A percentile compares a stretch with the other conserved stretches of the same genome.
Evolutionary conservation across 2,888 invertebrate genomes (phyloP).

Genomic region (Podabrus alpinus): DNA sequence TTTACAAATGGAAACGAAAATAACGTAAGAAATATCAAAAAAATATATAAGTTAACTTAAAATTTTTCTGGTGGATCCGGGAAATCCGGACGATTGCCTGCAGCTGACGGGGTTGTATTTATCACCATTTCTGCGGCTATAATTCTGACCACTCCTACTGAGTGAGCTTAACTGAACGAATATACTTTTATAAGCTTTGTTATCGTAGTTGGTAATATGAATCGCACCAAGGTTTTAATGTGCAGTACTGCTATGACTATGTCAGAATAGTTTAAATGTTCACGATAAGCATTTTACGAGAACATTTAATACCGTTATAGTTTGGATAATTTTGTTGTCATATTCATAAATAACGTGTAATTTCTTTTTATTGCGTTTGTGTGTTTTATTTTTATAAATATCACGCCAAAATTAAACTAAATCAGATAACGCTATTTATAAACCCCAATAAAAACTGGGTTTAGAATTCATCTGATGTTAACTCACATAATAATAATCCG

Average conservation of each 20-base stretch:
- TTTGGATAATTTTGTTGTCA: constrained; percentile 24
- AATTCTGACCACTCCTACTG: constrained; percentile 33
- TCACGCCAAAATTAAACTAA: neutral
- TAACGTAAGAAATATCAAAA: constrained; percentile 7
- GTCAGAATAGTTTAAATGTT: constrained; percentile 31
- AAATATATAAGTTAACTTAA: neutral
- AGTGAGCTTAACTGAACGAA: constrained; percentile 30
- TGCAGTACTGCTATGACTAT: constrained; percentile 30
- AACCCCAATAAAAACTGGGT: neutral
- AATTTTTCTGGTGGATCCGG: constrained; percentile 14
- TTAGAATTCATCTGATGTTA: neutral
- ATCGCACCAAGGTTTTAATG: constrained; percentile 36
- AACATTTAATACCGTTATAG: constrained; percentile 21
- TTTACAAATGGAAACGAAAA: constrained; percentile 15
- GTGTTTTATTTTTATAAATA: neutral
- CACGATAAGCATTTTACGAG: constrained; percentile 22
- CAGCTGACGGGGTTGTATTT: constrained; percentile 35
- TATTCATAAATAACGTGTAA: constrained; percentile 7
- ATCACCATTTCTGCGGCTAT: constrained; percentile 37
- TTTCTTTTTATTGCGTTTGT: neutral
- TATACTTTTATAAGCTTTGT: constrained; percentile 41
- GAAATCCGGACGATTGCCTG: constrained; percentile 29
- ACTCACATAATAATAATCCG: neutral
- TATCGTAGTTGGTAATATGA: constrained; percentile 37
- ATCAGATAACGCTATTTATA: neutral